Evolutionary conservation across 2,797 vertebrate genomes (phyloP), one percentile per base, ranked within the genome.

Genomic region (Scolopax rusticola): DNA sequence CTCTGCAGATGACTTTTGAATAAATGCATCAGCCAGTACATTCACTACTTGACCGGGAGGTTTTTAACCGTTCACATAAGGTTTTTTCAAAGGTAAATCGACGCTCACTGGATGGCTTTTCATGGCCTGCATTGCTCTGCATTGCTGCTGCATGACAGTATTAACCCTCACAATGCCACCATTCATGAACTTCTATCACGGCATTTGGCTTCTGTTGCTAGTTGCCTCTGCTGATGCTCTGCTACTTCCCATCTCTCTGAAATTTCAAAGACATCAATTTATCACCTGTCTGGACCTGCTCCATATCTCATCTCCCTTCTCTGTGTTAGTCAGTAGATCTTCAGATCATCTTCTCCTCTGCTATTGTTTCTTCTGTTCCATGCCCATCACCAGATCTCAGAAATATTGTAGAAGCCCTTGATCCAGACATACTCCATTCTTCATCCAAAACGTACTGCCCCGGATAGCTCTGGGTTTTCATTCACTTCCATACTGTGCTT

Each of bases 151-250:
- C 75, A 93, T 89, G 87, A 48, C 53, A 41, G 21, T 12, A 38
- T 82, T 93, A 94, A 92, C 82, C 79, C 85, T 67, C 87, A 85
- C 84, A 77, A 36, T n/a, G 71, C 82, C 64, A 64, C 27, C 19
- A 40, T 27, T 63, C 64, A 51, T 30, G 7, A 50, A 40, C n/a
- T 56, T 63, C 89, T 70, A 6, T 71, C 85, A 79, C 1, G 0
- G 64, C 27, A 20, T 27, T 57, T 32, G 65, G 51, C 71, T 92
- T 93, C 53, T 83, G 32, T 51, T 30, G 11, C 84, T 70, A 12
- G 28, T 85, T 95, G 61, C 73, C n/a, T 84, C 63, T 83, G 57
- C 45, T 23, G 38, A 27, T 69, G 60, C 84, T 94, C 74, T 77
- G 69, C 87, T 85, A 0, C 45, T 59, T 74, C 47, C 45, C 59